Evolutionary conservation across 2,113 vertebrate genomes (phyloP), one percentile per base, ranked within the genome.

Genomic region (Vulpes ferrilata): DNA sequence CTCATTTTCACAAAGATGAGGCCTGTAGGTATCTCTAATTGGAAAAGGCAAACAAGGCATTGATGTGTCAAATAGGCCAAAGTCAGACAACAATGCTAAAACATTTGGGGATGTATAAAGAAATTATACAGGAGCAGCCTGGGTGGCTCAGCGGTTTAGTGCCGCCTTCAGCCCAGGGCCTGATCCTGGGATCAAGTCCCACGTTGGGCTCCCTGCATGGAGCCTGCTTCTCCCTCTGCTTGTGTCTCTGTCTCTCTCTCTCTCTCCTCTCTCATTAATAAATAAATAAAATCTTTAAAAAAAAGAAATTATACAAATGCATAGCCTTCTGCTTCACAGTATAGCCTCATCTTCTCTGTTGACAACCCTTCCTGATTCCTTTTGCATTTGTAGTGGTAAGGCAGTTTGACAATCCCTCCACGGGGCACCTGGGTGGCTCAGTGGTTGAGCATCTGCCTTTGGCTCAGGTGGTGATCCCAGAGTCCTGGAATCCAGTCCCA

Each of bases 11-110:
- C 69, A 82, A 88, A 88, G 57, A 88, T 64, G 64, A 94, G 2
- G 22, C 38, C 48, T 59, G 17, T 83, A 83, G 73, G 73, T 73
- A 71, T 91, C 67, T 78, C 35, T 89, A 93, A 87, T 96, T 82
- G 79, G 43, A 78, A 92, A 95, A 94, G 35, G 30, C n/a, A 95
- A 38, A 22, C 16, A 9, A 90, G 19, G 15, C 48, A 65, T 89
- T 65, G 73, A 16, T 93, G 95, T 91, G 81, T 85, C 30, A 67
- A 94, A 96, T 71, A 80, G 27, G 38, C 32, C 93, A 69, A 69
- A 53, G 30, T 55, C 85, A 96, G 89, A 88, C 25, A 96, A 84
- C 30, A 59, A 43, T 23, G 17, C 65, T 81, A 59, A 91, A 91
- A 2, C 43, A 81, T 88, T 35, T 1, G 65, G 51, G 38, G 25